Base-by-base conservation (phyloP, 2,797 vertebrate genomes). In the Karalla daura region DNA sequence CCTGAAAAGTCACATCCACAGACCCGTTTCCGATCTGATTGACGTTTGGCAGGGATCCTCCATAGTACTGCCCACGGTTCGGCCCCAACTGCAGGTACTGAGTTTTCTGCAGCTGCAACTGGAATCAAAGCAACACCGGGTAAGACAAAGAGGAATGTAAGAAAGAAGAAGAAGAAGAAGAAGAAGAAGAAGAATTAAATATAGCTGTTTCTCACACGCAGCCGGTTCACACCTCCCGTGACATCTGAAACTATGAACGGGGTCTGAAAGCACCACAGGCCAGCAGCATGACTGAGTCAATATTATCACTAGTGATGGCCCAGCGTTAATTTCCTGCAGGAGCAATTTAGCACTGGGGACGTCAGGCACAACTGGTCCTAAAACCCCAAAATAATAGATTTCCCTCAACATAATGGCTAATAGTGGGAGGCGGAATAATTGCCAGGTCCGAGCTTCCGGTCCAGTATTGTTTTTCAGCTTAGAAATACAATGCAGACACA, bases 81-180 rank as follows among this genome's bases (percentile, higher is more conserved):
- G 94, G 97, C 61, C 97, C 97, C 92, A 99, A 91, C 92, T 99
- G 98, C 86, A 99, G 87, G 86, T 98, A 98, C 61, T 98, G 96
- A n/a, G 95, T 95, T 87, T 98, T 98, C 93, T 98, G 97, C 85
- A 98, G 90, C 91, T 99, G 97, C 78, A 98, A 88, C 97, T 98
- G 84, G 25, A 70, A 80, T 33, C 40, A 81, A 7, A 52, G 45
- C 18, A 51, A 54, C 33, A 70, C 7, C 43, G 21, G 20, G 2
- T 28, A 11, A 72, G 28, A 65, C 8, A 15, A n/a, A 18, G n/a
- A 58, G 28, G 23, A n/a, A 6, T 30, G 43, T 1, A 11, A n/a
- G 15, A 52, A 5, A 60, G 35, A 46, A 70, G 4, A 27, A 62
- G n/a, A n/a, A 18, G n/a, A 58, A 25, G 23, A n/a, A 6, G 27